Percentiles rank a stretch among this genome's conserved stretches.
These are phyloP conservation scores for Drosophila rufa DNA, from an alignment of 1,140 invertebrate species.

Conservation along the genomic window DNA sequence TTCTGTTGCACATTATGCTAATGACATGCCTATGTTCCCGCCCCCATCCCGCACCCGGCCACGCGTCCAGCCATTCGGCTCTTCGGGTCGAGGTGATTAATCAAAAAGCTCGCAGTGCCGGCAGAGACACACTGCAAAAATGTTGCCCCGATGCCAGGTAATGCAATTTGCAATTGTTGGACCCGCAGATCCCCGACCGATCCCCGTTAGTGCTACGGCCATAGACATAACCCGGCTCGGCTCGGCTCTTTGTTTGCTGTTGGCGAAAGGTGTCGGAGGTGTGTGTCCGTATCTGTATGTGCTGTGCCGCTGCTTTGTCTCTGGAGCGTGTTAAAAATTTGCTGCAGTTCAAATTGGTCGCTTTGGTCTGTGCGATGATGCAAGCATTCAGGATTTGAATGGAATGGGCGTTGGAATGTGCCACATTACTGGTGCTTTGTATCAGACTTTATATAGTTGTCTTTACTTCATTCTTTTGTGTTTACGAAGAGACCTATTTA, in stretches of 20 bases:
- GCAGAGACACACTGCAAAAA: slow-evolving; percentile 46
- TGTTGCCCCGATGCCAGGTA: slow-evolving; percentile 60
- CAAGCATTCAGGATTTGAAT: slow-evolving; percentile 20
- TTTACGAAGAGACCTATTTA: not conserved
- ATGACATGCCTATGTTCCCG: slow-evolving; percentile 60
- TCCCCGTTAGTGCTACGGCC: slow-evolving; percentile 9
- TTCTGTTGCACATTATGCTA: slow-evolving; percentile 81
- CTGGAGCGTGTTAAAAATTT: slow-evolving; percentile 42
- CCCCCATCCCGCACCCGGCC: slow-evolving; percentile 20
- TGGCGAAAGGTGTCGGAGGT: slow-evolving; percentile 67
- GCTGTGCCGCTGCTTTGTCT: not conserved
- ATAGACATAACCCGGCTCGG: slow-evolving; percentile 18
- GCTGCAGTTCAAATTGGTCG: slow-evolving; percentile 3
- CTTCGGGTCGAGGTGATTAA: slow-evolving; percentile 71
- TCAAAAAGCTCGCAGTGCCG: slow-evolving; percentile 52
- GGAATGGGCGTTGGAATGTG: slow-evolving; percentile 17
- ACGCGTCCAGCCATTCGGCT: slow-evolving; percentile 11
- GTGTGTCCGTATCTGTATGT: slow-evolving; percentile 11
- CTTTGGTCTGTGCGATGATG: not conserved
- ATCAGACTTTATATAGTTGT: not conserved
- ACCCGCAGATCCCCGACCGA: slow-evolving; percentile 2
- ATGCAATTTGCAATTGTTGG: slow-evolving; percentile 64
- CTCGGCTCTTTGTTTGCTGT: slow-evolving; percentile 55
- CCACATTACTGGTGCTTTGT: slow-evolving; percentile 8
- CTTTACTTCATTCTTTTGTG: no score